Evolutionary conservation across 2,888 invertebrate species (phyloP), one percentile per base, ranked within the genome.

Genomic region (Cerastis rubricosa): DNA sequence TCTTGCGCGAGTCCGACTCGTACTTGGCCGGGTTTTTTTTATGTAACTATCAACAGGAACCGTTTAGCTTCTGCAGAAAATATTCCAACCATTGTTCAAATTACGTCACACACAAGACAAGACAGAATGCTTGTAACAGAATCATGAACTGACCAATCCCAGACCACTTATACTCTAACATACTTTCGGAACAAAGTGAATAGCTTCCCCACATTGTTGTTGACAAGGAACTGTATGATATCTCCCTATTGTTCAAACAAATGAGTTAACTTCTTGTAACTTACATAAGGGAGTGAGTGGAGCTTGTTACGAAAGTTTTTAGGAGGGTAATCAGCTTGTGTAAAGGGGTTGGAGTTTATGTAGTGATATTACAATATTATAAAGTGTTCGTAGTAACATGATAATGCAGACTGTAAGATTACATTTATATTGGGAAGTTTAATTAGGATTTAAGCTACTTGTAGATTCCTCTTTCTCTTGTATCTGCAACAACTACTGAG

Each of bases 181-280:
- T 14, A 6, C 35, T 59, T 77, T 87, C 78, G 64, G 71, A 81
- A 83, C 78, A 74, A 82, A 85, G 63, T 67, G 57, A 74, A 79
- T 64, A 35, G 35, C 83, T 88, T 88, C 88, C 88, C 65, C 59
- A 76, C 67, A 88, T 88, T 88, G 89, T 89, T 73, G 40, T 66
- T 22, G n/a, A 76, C 65, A 65, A 80, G 88, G 89, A 89, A 89
- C 71, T 68, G 59, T 76, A 74, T 84, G 71, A 80, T 84, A 83
- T 76, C 74, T 84, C 65, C 66, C 84, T 74, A 88, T 88, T 88
- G 89, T 88, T 83, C 70, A 54, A 35, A 79, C 66, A 76, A 85
- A 84, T 63, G 71, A 80, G 80, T 78, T 75, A 81, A 84, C 78
- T 87, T 88, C 78, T 75, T 80, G 73, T 74, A 57, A 40, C 76